phyloP scores from a whole-genome alignment of 2,113 vertebrate genomes.

The Xiphias gladius region DNA sequence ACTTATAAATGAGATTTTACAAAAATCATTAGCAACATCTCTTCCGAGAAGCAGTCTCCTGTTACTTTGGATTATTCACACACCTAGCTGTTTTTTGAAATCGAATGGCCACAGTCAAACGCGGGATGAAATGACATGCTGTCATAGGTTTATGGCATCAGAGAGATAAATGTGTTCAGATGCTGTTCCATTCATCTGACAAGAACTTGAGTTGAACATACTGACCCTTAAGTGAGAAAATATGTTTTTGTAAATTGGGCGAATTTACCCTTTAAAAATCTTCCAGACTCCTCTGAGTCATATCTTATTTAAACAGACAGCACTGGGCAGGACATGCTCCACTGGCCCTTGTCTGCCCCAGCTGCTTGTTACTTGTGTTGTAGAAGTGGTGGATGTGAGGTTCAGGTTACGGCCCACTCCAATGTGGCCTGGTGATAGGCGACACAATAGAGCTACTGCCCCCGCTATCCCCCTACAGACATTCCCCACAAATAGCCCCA shows the following conservation, averaged over 20 bases:
- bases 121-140: neutral
- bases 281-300: neutral
- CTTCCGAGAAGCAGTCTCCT: neutral
- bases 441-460: constrained; percentile 62
- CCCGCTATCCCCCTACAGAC: constrained; percentile 41
- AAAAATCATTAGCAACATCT: neutral
- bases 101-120: neutral
- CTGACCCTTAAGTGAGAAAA: neutral
- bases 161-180: too few species aligned
- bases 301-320: constrained; percentile 33
- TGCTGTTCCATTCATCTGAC: neutral
- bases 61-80: neutral
- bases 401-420: constrained; percentile 76
- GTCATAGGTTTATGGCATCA: too few species aligned
- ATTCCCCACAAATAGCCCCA: constrained; percentile 75
- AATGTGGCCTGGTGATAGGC: constrained; percentile 80
- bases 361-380: constrained; percentile 87
- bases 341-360: constrained; percentile 75
- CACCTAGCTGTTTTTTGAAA: too few species aligned
- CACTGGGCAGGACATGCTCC: constrained; percentile 82
- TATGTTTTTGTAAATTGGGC: constrained; percentile 7
- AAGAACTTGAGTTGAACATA: neutral
- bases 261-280: constrained; percentile 8
- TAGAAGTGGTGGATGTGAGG: constrained; percentile 76
- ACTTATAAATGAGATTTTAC: neutral